Evolutionary conservation across 2,797 vertebrate species (phyloP).

Genomic region (Buphagus erythrorhynchus): DNA sequence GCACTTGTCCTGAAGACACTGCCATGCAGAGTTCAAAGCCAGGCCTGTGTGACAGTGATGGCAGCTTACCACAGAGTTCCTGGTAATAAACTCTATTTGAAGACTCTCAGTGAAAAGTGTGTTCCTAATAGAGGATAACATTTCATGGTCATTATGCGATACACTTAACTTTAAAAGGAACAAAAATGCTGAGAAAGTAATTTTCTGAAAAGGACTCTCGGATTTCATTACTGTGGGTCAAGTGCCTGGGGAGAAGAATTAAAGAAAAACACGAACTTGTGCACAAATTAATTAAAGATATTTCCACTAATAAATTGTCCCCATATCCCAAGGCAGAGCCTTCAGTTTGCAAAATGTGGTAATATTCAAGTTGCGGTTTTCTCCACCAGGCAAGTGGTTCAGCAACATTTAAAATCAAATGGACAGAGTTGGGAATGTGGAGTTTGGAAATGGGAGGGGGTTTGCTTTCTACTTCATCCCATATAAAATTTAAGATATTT

Average conservation of each 20-base stretch:
- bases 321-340: slow-evolving; percentile 77
- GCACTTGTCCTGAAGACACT: neutral
- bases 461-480: neutral
- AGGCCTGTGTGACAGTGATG: slow-evolving; percentile 9
- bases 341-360: slow-evolving; percentile 73
- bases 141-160: slow-evolving; percentile 81
- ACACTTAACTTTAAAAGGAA: slow-evolving; percentile 80
- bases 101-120: slow-evolving; percentile 77
- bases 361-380: slow-evolving; percentile 76
- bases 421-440: slow-evolving; percentile 25
- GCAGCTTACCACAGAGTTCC: slow-evolving; percentile 65
- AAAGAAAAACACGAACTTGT: slow-evolving; percentile 81
- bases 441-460: neutral
- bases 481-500: slow-evolving; percentile 48
- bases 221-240: slow-evolving; percentile 80
- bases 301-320: slow-evolving; percentile 82
- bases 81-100: slow-evolving; percentile 73
- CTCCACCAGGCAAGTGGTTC: slow-evolving; percentile 58
- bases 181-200: slow-evolving; percentile 80
- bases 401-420: slow-evolving; percentile 72
- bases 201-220: slow-evolving; percentile 78
- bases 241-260: slow-evolving; percentile 80
- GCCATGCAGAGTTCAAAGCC: slow-evolving; percentile 21
- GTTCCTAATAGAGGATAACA: slow-evolving; percentile 81
- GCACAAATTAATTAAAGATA: slow-evolving; percentile 84